phyloP scores from a whole-genome alignment of 2,113 vertebrate species.

The Thalassarche chlororhynchos region DNA sequence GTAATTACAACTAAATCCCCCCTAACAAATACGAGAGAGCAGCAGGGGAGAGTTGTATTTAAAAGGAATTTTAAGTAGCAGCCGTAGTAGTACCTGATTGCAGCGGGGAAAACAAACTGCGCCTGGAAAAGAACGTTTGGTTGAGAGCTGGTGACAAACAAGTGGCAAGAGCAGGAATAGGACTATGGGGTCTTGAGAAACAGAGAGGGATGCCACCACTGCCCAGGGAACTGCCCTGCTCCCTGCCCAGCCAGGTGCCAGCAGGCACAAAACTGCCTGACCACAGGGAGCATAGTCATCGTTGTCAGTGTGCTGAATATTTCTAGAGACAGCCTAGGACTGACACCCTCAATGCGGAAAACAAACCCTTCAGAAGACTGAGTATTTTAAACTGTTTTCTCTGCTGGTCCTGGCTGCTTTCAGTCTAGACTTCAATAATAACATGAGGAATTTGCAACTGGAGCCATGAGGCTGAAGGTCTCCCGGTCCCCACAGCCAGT shows the following conservation, averaged over 20 bases:
- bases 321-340: neutral
- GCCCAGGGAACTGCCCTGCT: neutral
- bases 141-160: neutral
- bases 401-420: neutral
- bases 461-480: conserved; percentile 7
- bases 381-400: neutral
- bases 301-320: rapidly evolving
- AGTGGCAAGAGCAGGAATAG: neutral
- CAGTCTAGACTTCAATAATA: neutral
- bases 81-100: neutral
- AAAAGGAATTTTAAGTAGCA: conserved; percentile 51
- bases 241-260: neutral
- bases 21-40: conserved; percentile 54
- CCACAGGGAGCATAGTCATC: neutral
- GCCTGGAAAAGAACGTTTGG: neutral
- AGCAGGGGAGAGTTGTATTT: conserved; percentile 52
- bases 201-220: neutral
- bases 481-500: neutral
- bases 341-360: neutral
- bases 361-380: neutral
- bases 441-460: neutral
- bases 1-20: conserved; percentile 61
- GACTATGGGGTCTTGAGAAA: neutral
- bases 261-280: neutral
- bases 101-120: neutral